Base-by-base conservation (phyloP, 2,797 vertebrate species). In the Notolabrus celidotus region DNA sequence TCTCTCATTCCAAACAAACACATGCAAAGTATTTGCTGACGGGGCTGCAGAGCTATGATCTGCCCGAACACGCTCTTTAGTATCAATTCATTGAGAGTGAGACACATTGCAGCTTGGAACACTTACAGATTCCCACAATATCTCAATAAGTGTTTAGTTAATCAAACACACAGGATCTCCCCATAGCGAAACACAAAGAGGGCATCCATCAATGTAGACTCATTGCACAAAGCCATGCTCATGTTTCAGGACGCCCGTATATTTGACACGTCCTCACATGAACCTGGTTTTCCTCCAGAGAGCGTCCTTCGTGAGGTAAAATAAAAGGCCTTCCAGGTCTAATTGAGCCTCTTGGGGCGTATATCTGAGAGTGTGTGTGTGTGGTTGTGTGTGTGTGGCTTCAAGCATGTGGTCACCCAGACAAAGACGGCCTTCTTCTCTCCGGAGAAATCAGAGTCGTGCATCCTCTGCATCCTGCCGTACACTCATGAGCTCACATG, bases 1-100 rank as follows among this genome's bases (percentile, higher is more conserved):
- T 65, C 73, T 74, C 75, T 70, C 42, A 65, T 34, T 38, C 74
- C 47, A 85, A 78, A 86, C 71, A 83, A 85, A 87, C 70, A 46
- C 69, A 85, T 65, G 68, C 67, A 79, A 90, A 84, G 14, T 82
- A 82, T 87, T 83, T 88, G 74, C 89, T 84, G 76, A 88, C 53
- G 41, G 65, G 22, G 47, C 51, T 51, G 33, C 73, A 34, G 62
- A 61, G 59, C 20, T 36, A 3, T 4, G 11, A 85, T 80, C 69
- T 76, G 91, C 74, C 69, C 36, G 22, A 67, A 79, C 89, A 67
- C 88, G 89, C 79, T 78, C 58, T 74, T 81, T 80, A 64, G 74
- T 78, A 77, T 88, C 62, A 42, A 39, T 72, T 72, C 38, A 70
- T 69, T 43, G 45, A 51, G 45, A 67, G 47, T 23, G 52, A 72